A percentile compares a stretch with the other conserved stretches of the same genome.
These are phyloP conservation scores for Chelonia mydas DNA, from an alignment of 2,797 vertebrate species.

Conservation along the genomic window DNA sequence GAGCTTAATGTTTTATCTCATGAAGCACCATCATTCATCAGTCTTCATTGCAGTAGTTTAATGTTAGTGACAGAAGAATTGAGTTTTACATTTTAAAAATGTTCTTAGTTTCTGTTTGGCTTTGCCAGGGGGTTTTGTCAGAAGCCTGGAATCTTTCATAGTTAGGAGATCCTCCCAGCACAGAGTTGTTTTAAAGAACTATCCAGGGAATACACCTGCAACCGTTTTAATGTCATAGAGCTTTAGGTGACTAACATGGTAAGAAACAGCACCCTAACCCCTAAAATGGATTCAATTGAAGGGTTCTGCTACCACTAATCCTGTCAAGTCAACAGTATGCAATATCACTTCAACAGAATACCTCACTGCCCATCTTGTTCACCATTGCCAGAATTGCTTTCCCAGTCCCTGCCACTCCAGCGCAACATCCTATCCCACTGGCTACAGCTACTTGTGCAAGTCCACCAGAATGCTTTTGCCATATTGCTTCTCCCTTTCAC, in stretches of 20 bases:
- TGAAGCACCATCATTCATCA: slow-evolving; percentile 74
- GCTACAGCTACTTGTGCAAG: neutral
- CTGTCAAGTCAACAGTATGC: neutral
- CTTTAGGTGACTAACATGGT: neutral
- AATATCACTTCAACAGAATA: fast-evolving
- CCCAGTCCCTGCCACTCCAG: neutral
- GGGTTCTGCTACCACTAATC: neutral
- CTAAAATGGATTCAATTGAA: neutral
- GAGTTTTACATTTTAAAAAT: slow-evolving; percentile 68
- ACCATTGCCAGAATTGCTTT: neutral
- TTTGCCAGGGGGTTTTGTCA: slow-evolving; percentile 38
- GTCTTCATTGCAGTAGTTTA: slow-evolving; percentile 73
- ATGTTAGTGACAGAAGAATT: slow-evolving; percentile 65
- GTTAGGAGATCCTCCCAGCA: slow-evolving; percentile 16
- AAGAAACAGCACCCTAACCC: neutral
- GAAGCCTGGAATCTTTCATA: slow-evolving; percentile 8
- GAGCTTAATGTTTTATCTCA: slow-evolving; percentile 83
- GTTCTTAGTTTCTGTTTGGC: slow-evolving; percentile 44
- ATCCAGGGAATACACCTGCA: neutral
- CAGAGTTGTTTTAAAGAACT: neutral
- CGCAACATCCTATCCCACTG: neutral
- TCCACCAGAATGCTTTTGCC: neutral
- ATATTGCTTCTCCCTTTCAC: neutral
- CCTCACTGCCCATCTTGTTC: neutral
- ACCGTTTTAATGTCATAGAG: neutral